A percentile compares a stretch with the other conserved stretches of the same genome.
These are phyloP conservation scores for Rhabdomys dilectus DNA, from an alignment of 2,113 vertebrate genomes.

Conservation along the genomic window DNA sequence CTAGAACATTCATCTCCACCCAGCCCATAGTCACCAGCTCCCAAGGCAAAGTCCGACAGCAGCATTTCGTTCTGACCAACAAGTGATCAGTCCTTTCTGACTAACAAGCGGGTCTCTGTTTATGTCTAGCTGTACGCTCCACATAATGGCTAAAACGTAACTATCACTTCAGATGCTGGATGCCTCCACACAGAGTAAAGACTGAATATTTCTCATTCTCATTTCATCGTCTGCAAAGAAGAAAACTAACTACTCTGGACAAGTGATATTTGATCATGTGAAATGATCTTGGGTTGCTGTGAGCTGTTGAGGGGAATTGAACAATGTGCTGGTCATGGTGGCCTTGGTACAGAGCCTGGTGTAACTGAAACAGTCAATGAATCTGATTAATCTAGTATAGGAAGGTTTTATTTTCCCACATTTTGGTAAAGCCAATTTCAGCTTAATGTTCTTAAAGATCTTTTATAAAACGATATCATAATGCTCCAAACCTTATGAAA, in stretches of 20 bases:
- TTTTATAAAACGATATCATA: not conserved
- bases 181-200: not conserved
- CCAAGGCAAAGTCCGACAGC: not conserved
- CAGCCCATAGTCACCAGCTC: not conserved
- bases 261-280: not conserved
- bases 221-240: conserved; percentile 18
- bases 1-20: not conserved
- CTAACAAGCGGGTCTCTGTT: not conserved
- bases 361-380: not conserved
- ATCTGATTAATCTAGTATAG: not conserved
- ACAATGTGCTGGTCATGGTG: not conserved
- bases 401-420: not conserved
- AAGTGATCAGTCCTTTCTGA: not conserved
- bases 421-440: not conserved
- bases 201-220: conserved; percentile 12
- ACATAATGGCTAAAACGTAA: not conserved
- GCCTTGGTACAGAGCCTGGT: not conserved
- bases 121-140: not conserved
- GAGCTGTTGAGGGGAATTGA: not conserved
- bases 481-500: not conserved
- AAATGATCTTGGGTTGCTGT: not conserved
- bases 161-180: conserved; percentile 15
- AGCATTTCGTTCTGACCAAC: not conserved
- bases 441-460: not conserved
- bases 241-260: conserved; percentile 20